Evolutionary conservation across 2,888 invertebrate species (phyloP), one percentile per base, ranked within the genome.

Genomic region (Branchipolynoe longqiensis): DNA sequence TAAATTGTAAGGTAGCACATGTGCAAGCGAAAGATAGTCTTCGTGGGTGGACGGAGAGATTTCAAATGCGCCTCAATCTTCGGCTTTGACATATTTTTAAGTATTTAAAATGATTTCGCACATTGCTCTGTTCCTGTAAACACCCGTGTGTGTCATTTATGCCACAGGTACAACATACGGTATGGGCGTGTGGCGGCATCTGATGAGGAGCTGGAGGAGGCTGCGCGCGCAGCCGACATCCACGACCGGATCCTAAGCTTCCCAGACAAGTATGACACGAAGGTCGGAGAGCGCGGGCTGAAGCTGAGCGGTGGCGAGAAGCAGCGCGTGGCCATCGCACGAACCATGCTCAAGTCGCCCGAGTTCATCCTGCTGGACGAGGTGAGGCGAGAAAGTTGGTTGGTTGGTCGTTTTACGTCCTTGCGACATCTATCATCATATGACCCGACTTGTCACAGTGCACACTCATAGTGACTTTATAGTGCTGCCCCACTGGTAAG

Each of bases 251-350:
- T 99, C 87, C 94, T 97, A 0, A 95, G 96, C n/a, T 98, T 99
- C 94, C 98, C 98, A 0, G 97, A 97, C 88, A 96, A 93, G 84
- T 94, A 94, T 90, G 92, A 93, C 1, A 94, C 94, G n/a, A 87
- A 94, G 85, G 94, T 99, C 31, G 99, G 99, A 6, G 99, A 99
- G 94, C 95, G 99, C 92, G 99, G 99, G 4, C 94, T 99, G 86
- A 96, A 98, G 88, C 94, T 99, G 87, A 98, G 98, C 92, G 99
- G 99, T 0, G 99, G 99, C 0, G 99, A 99, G 93, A 99, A 99
- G 92, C 99, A 99, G 93, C 95, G 99, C 89, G 97, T 99, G 85
- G 99, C 99, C 0, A 99, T 99, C 88, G 99, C 99, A 0, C 95
- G 99, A 88, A 99, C 99, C 0, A 95, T 99, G 36, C 95, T 99